phyloP scores from a whole-genome alignment of 1,140 invertebrate genomes.

The Ceratina calcarata region DNA sequence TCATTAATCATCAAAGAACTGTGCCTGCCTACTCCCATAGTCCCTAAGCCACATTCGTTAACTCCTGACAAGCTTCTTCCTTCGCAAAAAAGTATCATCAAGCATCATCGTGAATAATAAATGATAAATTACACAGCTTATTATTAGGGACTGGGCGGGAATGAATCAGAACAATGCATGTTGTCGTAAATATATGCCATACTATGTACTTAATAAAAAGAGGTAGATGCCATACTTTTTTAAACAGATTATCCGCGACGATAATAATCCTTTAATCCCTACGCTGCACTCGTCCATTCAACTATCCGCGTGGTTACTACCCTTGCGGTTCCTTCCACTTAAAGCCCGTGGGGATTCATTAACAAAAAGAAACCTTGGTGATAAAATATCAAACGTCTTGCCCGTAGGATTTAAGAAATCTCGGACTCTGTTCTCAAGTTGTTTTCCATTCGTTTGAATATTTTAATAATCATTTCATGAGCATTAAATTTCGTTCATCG shows the following conservation, averaged over 20 bases:
- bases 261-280: constrained; percentile 62
- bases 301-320: constrained; percentile 21
- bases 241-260: constrained; percentile 47
- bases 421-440: too few species aligned
- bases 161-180: constrained; percentile 41
- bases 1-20: not conserved
- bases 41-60: not conserved
- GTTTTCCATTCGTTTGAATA: too few species aligned
- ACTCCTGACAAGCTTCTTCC: not conserved
- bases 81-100: not conserved
- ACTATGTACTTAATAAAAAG: constrained; percentile 46
- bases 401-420: constrained; percentile 14
- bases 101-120: not conserved
- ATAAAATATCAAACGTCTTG: constrained; percentile 30
- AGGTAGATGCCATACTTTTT: constrained; percentile 44
- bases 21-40: not conserved
- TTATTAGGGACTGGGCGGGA: constrained; percentile 1
- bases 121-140: not conserved
- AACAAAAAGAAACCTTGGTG: constrained; percentile 1
- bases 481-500: too few species aligned
- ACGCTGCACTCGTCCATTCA: constrained; percentile 8
- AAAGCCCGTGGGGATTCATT: not conserved
- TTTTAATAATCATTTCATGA: too few species aligned
- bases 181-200: constrained; percentile 24
- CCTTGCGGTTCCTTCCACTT: not conserved